Evolutionary conservation across 2,797 vertebrate genomes (phyloP).

Genomic region (Protosalanx chinensis): DNA sequence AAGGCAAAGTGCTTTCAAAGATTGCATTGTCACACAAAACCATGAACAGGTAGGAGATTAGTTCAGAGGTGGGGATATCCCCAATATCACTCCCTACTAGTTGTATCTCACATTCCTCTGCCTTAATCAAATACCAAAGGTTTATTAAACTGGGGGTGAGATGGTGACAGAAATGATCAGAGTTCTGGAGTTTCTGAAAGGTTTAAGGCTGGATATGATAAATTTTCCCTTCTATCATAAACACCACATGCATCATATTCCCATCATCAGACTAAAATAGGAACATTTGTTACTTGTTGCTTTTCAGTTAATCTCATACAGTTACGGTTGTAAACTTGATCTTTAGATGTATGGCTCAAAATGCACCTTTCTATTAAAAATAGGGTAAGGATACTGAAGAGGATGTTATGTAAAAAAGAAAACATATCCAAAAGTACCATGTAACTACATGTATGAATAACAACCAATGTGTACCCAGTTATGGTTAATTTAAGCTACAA

Average conservation of each 20-base stretch:
- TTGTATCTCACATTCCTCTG: slow-evolving; percentile 8
- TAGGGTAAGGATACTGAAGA: slow-evolving; percentile 8
- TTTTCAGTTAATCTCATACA: slow-evolving; percentile 24
- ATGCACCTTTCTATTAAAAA: slow-evolving; percentile 16
- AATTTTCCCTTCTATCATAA: slow-evolving; percentile 21
- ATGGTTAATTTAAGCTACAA: slow-evolving; percentile 6
- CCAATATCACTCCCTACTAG: background rate
- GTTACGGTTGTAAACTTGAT: slow-evolving; percentile 27
- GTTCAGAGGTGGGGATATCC: slow-evolving; percentile 12
- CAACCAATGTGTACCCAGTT: slow-evolving; percentile 6
- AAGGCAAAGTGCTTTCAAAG: slow-evolving; percentile 58
- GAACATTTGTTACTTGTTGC: slow-evolving; percentile 6
- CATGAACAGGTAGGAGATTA: slow-evolving; percentile 24
- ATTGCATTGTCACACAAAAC: slow-evolving; percentile 39
- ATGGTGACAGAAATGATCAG: slow-evolving; percentile 9
- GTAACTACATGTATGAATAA: slow-evolving; percentile 11
- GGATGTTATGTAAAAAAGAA: slow-evolving; percentile 9
- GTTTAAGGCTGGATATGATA: slow-evolving; percentile 38
- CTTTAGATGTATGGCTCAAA: slow-evolving; percentile 28
- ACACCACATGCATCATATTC: slow-evolving; percentile 5
- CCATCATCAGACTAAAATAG: slow-evolving; percentile 15
- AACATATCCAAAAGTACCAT: slow-evolving; percentile 8
- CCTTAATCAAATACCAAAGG: slow-evolving; percentile 4
- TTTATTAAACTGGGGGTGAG: background rate
- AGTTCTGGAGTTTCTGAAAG: slow-evolving; percentile 14